Percentiles rank a stretch among this genome's conserved stretches.
Evolutionary conservation across 2,113 vertebrate genomes (phyloP).

Genomic region (Rhodinocichla rosea): DNA sequence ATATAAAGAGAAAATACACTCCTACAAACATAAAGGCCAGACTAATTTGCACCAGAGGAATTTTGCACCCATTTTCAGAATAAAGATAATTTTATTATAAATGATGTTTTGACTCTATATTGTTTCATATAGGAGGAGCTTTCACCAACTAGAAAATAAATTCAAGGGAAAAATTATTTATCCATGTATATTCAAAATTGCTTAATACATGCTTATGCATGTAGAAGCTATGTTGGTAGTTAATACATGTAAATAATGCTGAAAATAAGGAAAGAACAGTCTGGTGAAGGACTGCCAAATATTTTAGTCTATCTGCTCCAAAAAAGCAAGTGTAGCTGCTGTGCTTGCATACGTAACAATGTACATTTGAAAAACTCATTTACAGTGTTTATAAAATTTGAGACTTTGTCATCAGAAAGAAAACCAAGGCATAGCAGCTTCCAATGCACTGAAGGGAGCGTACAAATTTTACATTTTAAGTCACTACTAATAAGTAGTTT

Average conservation of each 20-base stretch:
- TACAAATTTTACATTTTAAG: slow-evolving; percentile 16
- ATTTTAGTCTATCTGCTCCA: background rate
- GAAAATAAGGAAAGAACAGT: background rate
- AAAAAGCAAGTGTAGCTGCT: background rate
- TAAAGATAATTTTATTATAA: background rate
- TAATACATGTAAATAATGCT: background rate
- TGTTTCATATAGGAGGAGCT: background rate
- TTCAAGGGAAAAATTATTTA: background rate
- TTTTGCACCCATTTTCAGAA: background rate
- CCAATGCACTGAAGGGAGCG: background rate
- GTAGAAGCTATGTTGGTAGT: background rate
- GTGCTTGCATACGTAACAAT: rapidly evolving
- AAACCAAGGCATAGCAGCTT: background rate
- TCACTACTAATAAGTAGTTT: slow-evolving; percentile 64
- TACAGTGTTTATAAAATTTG: background rate
- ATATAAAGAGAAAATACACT: rapidly evolving
- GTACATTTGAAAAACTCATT: background rate
- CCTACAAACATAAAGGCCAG: background rate
- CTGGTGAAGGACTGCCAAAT: background rate
- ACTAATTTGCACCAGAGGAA: background rate
- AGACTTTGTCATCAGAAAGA: background rate
- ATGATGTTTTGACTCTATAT: background rate
- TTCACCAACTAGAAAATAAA: background rate
- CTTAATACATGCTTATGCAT: background rate
- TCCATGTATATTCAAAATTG: background rate